phyloP scores from a whole-genome alignment of 2,113 vertebrate genomes.

The Saccopteryx leptura region DNA sequence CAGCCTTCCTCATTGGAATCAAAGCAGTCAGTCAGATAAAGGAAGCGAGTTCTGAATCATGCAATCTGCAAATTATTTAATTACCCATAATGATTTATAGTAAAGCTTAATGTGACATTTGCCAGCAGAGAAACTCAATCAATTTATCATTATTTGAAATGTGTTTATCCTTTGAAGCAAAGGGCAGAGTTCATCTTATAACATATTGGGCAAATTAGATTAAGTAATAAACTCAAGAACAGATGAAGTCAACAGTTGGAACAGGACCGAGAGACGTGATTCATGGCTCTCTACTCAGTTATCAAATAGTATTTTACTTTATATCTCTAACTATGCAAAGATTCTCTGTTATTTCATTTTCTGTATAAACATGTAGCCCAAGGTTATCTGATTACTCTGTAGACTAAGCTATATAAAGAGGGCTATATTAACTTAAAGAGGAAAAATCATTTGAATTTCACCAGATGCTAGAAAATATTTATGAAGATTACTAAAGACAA shows the following conservation, averaged over 20 bases:
- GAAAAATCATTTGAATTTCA: not conserved
- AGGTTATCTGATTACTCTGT: not conserved
- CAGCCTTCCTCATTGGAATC: not conserved
- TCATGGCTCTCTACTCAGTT: not conserved
- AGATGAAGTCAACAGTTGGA: slow-evolving; percentile 66
- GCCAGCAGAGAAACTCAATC: slow-evolving; percentile 49
- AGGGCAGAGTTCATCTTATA: slow-evolving; percentile 51
- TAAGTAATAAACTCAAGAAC: slow-evolving; percentile 56
- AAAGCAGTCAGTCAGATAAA: not conserved
- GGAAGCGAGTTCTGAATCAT: not conserved
- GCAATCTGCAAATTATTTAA: slow-evolving; percentile 58
- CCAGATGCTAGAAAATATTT: not conserved
- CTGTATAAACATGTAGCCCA: not conserved
- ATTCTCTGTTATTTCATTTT: slow-evolving; percentile 39
- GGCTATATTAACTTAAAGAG: not conserved
- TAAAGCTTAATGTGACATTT: slow-evolving; percentile 66
- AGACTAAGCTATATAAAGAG: not conserved
- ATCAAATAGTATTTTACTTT: not conserved
- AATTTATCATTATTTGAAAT: slow-evolving; percentile 62
- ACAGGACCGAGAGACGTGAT: not conserved
- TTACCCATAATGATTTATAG: slow-evolving; percentile 18
- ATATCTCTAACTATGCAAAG: not conserved
- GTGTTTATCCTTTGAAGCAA: slow-evolving; percentile 62
- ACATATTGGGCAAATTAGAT: slow-evolving; percentile 56
- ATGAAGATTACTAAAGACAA: not conserved